Base-by-base conservation (phyloP, 1,140 invertebrate species). In the Conopomorpha cramerella region DNA sequence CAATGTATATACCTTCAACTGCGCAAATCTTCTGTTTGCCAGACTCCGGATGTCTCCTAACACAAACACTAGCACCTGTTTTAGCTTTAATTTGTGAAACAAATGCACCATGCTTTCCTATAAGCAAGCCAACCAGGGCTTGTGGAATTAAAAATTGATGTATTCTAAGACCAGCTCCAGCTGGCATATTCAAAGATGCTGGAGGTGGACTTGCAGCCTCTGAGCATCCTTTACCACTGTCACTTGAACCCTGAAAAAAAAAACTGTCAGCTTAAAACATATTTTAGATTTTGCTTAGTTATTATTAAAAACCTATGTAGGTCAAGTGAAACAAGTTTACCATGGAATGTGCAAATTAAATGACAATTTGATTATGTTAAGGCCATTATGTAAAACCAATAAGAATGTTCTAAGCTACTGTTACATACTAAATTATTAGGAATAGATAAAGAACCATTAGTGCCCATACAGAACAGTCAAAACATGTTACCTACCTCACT, bases 31-130 rank as follows among this genome's bases (percentile, higher is more conserved):
- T 93, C 45, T 86, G 77, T 47, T 86, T 84, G 7, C 81, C 70
- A 34, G 78, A 78, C 26, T 84, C 83, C 8, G 86, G 86, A 74
- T 93, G 90, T 51, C 84, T 84, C 63, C 87, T 89, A 3, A 97
- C 83, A 32, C 84, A 72, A 28, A 97, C 86, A 48, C 82, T 86
- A 11, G 92, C 89, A 48, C 86, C 83, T 1, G 91, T 88, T 48
- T 86, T 86, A 2, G 82, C 65, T 59, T 92, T 93, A 29, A 98
- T 89, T 47, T 83, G 82, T 34, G 88, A 86, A 8, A 97, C 86
- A 70, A 88, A 89, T n/a, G 79, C 77, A 13, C 94, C 93, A 47
- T 87, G 84, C 49, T 84, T 85, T 16, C 95, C 95, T 59, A 97
- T 96, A 36, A 98, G 78, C 19, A 87, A 82, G 10, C 95, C 95